A percentile compares a stretch with the other conserved stretches of the same genome.
Evolutionary conservation across 2,888 invertebrate species (phyloP).

Genomic region (Volucella zonaria): DNA sequence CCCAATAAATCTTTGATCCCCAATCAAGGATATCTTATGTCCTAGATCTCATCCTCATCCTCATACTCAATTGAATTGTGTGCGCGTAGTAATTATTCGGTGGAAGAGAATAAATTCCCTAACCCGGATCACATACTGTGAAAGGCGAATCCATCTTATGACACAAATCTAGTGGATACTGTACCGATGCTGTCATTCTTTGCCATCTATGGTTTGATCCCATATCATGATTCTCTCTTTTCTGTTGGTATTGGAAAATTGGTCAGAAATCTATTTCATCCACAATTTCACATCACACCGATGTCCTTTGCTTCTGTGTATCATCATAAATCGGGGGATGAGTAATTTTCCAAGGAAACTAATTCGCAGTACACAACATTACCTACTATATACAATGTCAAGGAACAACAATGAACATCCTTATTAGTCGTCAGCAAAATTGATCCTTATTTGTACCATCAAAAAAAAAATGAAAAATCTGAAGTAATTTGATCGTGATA

Average conservation of each 20-base stretch:
- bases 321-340: constrained; percentile 48
- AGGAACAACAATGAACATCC: constrained; percentile 57
- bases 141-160: constrained; percentile 31
- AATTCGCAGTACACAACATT: constrained; percentile 53
- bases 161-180: not conserved
- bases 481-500: constrained; percentile 65
- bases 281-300: constrained; percentile 64
- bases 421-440: constrained; percentile 42
- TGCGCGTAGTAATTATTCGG: constrained; percentile 34
- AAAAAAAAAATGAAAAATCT: constrained; percentile 44
- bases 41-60: constrained; percentile 52
- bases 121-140: constrained; percentile 36
- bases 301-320: constrained; percentile 19
- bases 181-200: constrained; percentile 4
- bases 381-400: constrained; percentile 24
- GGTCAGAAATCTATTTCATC: constrained; percentile 56
- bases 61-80: constrained; percentile 36
- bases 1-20: constrained; percentile 72
- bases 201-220: constrained; percentile 35
- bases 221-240: constrained; percentile 50
- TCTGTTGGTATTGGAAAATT: constrained; percentile 39
- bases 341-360: constrained; percentile 44
- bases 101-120: constrained; percentile 33
- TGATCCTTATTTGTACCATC: constrained; percentile 23
- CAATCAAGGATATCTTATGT: constrained; percentile 65